These are phyloP conservation scores for Phrynosoma blainvillii DNA, from an alignment of 2,113 vertebrate genomes.

Conservation along the genomic window DNA sequence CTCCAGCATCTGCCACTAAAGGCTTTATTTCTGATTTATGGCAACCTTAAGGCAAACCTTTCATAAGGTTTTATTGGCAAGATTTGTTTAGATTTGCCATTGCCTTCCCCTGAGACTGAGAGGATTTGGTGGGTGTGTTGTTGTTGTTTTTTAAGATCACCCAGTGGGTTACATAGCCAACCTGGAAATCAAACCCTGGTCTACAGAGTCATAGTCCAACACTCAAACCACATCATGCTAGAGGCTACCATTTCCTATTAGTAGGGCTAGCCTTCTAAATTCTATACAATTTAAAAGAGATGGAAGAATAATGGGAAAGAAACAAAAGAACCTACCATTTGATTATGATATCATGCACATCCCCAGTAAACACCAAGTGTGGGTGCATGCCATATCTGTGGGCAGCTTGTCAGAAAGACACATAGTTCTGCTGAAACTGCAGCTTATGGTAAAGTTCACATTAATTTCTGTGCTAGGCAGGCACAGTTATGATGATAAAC, in stretches of 20 bases:
- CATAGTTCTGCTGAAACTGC: not conserved
- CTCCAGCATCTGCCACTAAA: not conserved
- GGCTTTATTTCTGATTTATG: too few species aligned
- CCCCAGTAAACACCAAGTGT: not conserved
- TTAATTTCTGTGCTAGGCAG: not conserved
- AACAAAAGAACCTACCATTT: not conserved
- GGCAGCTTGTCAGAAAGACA: not conserved
- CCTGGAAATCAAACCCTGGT: too few species aligned
- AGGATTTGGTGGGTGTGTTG: too few species aligned
- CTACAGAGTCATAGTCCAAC: too few species aligned
- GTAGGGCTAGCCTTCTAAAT: not conserved
- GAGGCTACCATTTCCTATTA: not conserved
- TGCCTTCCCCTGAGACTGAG: too few species aligned
- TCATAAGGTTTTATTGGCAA: too few species aligned
- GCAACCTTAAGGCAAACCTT: too few species aligned
- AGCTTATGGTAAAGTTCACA: constrained; percentile 11
- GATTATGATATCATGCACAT: not conserved
- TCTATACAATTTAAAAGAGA: not conserved
- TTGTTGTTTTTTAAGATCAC: too few species aligned
- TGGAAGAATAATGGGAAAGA: not conserved
- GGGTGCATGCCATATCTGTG: not conserved
- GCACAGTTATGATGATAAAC: not conserved
- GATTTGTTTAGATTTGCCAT: too few species aligned
- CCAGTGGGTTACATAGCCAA: too few species aligned
- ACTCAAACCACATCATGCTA: too few species aligned